Base-by-base conservation (phyloP, 2,113 vertebrate species). In the Phaethon lepturus region DNA sequence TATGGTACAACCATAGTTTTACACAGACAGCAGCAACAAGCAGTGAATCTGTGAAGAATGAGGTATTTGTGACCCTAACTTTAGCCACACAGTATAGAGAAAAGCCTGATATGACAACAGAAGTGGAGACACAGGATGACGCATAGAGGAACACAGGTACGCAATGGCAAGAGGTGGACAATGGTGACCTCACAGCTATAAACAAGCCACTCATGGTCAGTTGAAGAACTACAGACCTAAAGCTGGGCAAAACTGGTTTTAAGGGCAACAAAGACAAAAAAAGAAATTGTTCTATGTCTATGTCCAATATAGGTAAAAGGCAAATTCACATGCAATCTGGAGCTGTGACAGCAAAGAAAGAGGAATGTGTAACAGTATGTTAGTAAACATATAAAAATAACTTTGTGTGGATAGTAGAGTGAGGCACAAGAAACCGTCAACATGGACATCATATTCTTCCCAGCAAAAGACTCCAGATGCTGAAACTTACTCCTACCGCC, bases 401-500 rank as follows among this genome's bases (percentile, higher is more conserved):
- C 35, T 69, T 58, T 4, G 1, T 1, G 2, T 52, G 17, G 8
- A 45, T 50, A 11, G 13, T 58, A 18, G 17, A 66, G 1, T 29
- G 7, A 74, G n/a, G 42, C 68, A 68, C 22, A 38, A 40, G 23
- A 85, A 74, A 68, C 4, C 4, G 8, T 23, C 11, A 28, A 49
- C 6, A 72, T 5, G 25, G 40, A 49, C 26, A 33, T 33, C 6
- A 20, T 50, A 55, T 38, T 49, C 7, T 49, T 79, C 11, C 17
- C 17, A 67, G 23, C 5, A 44, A 84, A 73, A 6, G 25, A 67
- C 16, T 49, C 11, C 17, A 73, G 5, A n/a, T 67, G 14, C 10
- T 68, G 60, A 53, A 45, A 60, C 5, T 8, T 19, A 31, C 7
- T 64, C 25, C 8, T 9, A 44, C 10, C 2, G 1, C 4, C 42